phyloP scores from a whole-genome alignment of 2,888 invertebrate species.

The Empis stercorea region DNA sequence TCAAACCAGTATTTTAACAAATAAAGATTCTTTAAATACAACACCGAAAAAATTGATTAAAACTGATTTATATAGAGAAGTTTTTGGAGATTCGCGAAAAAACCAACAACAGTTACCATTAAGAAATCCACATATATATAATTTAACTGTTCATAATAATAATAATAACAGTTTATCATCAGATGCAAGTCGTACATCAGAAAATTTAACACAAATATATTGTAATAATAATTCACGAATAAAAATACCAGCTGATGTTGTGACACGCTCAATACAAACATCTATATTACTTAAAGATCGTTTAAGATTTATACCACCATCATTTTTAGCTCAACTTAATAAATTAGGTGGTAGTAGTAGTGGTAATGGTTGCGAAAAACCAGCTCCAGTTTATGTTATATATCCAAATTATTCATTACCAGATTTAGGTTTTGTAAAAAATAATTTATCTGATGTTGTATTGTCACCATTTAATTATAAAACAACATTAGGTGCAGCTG shows the following conservation, averaged over 20 bases:
- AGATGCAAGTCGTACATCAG: conserved; percentile 29
- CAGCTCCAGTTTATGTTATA: conserved; percentile 74
- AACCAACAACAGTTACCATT: conserved; percentile 25
- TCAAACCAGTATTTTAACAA: conserved; percentile 14
- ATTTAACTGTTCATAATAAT: conserved; percentile 22
- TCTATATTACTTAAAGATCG: conserved; percentile 39
- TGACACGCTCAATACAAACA: conserved; percentile 56
- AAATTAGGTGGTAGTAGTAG: conserved; percentile 44
- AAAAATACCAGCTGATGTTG: conserved; percentile 38
- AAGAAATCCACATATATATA: conserved; percentile 31
- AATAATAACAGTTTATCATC: conserved; percentile 37
- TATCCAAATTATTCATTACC: conserved; percentile 86
- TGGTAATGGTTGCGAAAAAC: conserved; percentile 29
- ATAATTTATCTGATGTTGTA: conserved; percentile 47
- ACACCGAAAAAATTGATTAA: conserved; percentile 13
- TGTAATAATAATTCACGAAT: conserved; percentile 22
- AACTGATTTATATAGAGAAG: conserved; percentile 20
- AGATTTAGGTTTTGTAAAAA: conserved; percentile 67
- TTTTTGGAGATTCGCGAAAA: conserved; percentile 26
- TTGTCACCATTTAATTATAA: conserved; percentile 44
- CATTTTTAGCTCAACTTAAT: conserved; percentile 52
- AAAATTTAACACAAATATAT: conserved; percentile 26
- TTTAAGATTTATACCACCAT: conserved; percentile 52
- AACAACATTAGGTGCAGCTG: conserved; percentile 42
- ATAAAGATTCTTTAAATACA: conserved; percentile 6